Percentiles rank a stretch among this genome's conserved stretches.
phyloP scores from a whole-genome alignment of 1,140 invertebrate genomes.

The Lepidurus apus region DNA sequence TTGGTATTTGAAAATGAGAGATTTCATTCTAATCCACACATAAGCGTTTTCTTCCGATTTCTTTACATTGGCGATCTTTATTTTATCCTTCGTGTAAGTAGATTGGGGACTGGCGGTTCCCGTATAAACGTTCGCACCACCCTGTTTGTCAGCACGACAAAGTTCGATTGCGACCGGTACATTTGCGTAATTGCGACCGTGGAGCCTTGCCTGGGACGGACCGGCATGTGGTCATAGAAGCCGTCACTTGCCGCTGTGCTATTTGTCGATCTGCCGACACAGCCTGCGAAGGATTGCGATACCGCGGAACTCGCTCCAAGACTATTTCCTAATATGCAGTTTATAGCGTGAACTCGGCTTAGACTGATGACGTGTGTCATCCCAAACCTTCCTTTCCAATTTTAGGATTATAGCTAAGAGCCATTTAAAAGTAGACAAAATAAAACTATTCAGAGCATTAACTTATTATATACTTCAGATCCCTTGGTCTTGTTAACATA shows the following conservation, averaged over 20 bases:
- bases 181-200: constrained; percentile 58
- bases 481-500: background rate
- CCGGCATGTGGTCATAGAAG: constrained; percentile 58
- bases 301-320: constrained; percentile 42
- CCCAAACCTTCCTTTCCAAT: constrained; percentile 36
- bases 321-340: background rate
- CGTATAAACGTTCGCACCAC: constrained; percentile 73
- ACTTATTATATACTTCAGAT: background rate
- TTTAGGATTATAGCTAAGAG: constrained; percentile 25
- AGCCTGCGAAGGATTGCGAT: constrained; percentile 52
- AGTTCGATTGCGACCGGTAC: constrained; percentile 50
- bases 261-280: constrained; percentile 51
- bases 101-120: constrained; percentile 79
- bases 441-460: background rate
- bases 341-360: background rate
- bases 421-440: constrained; percentile 20
- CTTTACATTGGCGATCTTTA: background rate
- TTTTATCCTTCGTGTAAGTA: constrained; percentile 41
- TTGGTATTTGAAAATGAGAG: no score
- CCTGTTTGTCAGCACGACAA: constrained; percentile 74
- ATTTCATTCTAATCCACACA: no score
- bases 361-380: constrained; percentile 30
- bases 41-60: no score
- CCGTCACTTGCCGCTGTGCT: constrained; percentile 55
- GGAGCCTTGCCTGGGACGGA: constrained; percentile 53